phyloP scores from a whole-genome alignment of 2,888 invertebrate species.

The Carterocephalus palaemon region DNA sequence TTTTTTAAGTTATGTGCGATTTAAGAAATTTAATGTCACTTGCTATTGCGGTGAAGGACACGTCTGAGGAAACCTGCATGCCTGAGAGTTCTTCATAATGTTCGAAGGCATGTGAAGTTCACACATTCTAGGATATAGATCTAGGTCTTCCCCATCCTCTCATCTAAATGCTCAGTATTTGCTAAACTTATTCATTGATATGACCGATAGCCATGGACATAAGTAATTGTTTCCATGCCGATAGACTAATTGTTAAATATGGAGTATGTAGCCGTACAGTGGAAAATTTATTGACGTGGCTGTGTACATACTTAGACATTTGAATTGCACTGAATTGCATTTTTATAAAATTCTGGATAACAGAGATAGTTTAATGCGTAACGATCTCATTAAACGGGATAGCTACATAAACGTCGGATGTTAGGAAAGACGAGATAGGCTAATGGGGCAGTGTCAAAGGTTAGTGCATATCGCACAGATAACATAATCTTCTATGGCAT shows the following conservation, averaged over 20 bases:
- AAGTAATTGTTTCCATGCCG: constrained; percentile 7
- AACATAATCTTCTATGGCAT: constrained; percentile 31
- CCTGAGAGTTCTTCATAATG: no score
- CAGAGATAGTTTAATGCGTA: constrained; percentile 11
- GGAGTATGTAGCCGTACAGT: no score
- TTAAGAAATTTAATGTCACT: no score
- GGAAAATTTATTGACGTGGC: background rate
- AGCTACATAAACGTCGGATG: constrained; percentile 17
- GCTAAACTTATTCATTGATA: constrained; percentile 18
- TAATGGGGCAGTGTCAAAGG: constrained; percentile 47
- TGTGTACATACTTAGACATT: no score
- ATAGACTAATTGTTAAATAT: no score
- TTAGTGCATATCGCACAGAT: constrained; percentile 35
- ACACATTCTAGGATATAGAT: constrained; percentile 34
- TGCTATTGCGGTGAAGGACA: no score
- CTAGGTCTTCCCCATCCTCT: constrained; percentile 30
- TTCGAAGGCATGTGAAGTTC: no score
- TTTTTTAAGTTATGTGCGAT: no score
- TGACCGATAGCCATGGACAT: constrained; percentile 9
- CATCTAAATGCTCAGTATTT: constrained; percentile 6
- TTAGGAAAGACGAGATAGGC: constrained; percentile 44
- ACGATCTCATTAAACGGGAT: constrained; percentile 3
- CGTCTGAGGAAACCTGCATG: no score
- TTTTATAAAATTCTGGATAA: no score
- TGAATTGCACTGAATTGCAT: no score